phyloP scores from a whole-genome alignment of 2,113 vertebrate genomes.

The Prunella himalayana region DNA sequence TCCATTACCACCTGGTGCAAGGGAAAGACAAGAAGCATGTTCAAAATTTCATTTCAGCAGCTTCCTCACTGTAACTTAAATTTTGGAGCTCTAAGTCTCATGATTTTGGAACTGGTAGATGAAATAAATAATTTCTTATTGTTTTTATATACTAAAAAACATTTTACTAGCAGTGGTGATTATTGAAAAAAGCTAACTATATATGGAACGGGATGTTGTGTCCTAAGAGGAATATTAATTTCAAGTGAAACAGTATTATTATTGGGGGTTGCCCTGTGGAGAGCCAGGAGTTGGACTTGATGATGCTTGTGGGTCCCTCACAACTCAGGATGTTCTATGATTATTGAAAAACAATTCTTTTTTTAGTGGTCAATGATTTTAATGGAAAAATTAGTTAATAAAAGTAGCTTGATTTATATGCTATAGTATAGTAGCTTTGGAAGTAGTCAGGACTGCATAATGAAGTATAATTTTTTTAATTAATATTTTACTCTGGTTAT shows the following conservation, averaged over 20 bases:
- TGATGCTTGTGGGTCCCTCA: background rate
- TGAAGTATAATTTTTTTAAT: background rate
- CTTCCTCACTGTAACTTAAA: background rate
- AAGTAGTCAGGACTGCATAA: background rate
- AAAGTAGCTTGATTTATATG: background rate
- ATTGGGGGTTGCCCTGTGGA: background rate
- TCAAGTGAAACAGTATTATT: background rate
- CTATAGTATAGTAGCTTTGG: background rate
- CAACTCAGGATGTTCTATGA: background rate
- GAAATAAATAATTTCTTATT: background rate
- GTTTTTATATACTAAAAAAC: background rate
- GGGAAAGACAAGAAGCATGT: background rate
- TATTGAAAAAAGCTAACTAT: background rate
- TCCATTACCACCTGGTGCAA: fast-evolving
- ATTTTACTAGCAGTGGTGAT: background rate
- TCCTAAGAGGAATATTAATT: background rate
- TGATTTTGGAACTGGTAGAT: background rate
- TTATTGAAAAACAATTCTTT: background rate
- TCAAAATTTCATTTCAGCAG: background rate
- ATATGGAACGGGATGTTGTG: background rate
- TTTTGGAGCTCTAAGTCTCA: background rate
- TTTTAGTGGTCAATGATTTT: background rate
- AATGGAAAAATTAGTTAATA: background rate
- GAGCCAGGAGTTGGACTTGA: background rate
- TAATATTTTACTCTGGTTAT: background rate